Evolutionary conservation across 53 echinoderm and acorn worm species (phyloP), one percentile per base, ranked within the genome.

Genomic region (Luidia sarsii): DNA sequence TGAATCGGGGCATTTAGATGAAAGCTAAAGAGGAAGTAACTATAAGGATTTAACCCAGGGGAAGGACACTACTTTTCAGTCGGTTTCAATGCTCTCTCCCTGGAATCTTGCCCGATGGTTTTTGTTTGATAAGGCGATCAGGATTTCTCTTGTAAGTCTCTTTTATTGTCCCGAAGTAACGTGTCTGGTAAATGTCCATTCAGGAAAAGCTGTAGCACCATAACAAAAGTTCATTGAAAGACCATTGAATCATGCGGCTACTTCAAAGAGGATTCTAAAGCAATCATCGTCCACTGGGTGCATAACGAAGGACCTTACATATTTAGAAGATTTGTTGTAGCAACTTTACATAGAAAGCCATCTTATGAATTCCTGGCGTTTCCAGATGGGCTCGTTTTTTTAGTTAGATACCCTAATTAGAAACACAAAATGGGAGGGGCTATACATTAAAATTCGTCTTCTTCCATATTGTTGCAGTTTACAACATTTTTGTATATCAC

Each of bases 41-140:
- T 33, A 63, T 63, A n/a, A 3, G 63, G 63, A 63, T 63, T 63
- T 30, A 63, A 63, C 13, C 37, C 35, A 18, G 4, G 19, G 32
- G 63, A 63, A 10, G 15, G 8, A 10, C 15, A 15, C 8, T 46
- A 46, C 15, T 46, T 10, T 46, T 46, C 46, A 46, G 46, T 64
- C 38, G 20, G 5, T 13, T 64, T 64, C 37, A 64, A 19, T 36
- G 30, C 64, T 64, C 64, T 33, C 36, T 1, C 64, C 29, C 18
- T 22, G 3, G 20, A 38, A 64, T 36, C 14, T 19, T n/a, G n/a
- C 20, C 36, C 45, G 9, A 67, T 36, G 13, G 41, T 41, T 67
- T 67, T 67, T 67, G 65, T 65, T 65, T 65, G 65, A 7, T 6
- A 67, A 67, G 67, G 45, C 67, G 45, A 63, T 63, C 37, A 63